Conservation (phyloP, 1,140 invertebrate species). For the Drosophila oshimai region DNA sequence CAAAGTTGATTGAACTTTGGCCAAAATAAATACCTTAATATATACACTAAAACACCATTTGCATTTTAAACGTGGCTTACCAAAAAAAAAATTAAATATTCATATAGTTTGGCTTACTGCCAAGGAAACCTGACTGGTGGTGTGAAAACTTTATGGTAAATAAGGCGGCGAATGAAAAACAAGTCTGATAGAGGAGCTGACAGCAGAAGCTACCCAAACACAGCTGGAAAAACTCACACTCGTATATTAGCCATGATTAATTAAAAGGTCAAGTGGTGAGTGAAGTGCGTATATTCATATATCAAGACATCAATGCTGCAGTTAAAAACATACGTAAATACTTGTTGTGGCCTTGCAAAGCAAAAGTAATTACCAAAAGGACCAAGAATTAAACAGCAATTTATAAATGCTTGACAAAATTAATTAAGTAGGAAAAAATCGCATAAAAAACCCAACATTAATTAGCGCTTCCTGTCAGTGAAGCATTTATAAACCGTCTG, state of each 20-base stretch:
- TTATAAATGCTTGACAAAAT: slow-evolving; percentile 40
- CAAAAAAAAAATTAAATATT: slow-evolving; percentile 44
- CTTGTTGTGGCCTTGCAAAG: slow-evolving; percentile 7
- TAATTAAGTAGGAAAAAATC: slow-evolving; percentile 35
- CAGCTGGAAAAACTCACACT: slow-evolving; percentile 45
- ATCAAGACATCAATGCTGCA: slow-evolving; percentile 34
- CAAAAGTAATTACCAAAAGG: slow-evolving; percentile 9
- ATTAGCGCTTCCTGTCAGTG: slow-evolving; percentile 49
- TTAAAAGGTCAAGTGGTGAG: slow-evolving; percentile 62
- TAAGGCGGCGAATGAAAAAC: slow-evolving; percentile 53
- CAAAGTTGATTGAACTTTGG: slow-evolving; percentile 62
- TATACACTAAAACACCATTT: slow-evolving; percentile 30
- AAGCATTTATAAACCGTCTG: slow-evolving; percentile 56
- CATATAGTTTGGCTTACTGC: slow-evolving; percentile 31
- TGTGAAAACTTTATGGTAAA: slow-evolving; percentile 65
- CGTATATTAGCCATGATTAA: slow-evolving; percentile 70
- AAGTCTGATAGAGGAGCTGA: slow-evolving; percentile 34
- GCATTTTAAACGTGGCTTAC: slow-evolving; percentile 34
- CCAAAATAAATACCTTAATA: slow-evolving; percentile 27
- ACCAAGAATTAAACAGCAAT: background rate
- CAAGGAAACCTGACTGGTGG: slow-evolving; percentile 39
- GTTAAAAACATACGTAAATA: background rate
- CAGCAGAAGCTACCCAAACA: slow-evolving; percentile 50
- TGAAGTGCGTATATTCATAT: slow-evolving; percentile 45
- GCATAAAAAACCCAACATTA: slow-evolving; percentile 50